Evolutionary conservation across 2,888 invertebrate species (phyloP).

Genomic region (Amphipyra tragopoginis): DNA sequence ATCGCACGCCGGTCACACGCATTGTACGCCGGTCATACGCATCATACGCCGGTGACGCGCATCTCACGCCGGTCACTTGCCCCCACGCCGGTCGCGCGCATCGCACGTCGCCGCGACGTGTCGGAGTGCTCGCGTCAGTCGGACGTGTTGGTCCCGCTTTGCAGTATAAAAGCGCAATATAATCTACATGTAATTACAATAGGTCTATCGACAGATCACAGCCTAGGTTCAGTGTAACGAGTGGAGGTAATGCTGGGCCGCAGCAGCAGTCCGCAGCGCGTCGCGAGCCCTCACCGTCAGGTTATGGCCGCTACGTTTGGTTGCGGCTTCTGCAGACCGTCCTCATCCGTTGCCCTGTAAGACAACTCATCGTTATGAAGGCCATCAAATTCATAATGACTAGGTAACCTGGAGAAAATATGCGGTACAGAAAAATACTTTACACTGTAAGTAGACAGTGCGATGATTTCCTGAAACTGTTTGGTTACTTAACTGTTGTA

Average conservation of each 20-base stretch:
- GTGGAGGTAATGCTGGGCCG: conserved; percentile 65
- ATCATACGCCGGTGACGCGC: too few species aligned
- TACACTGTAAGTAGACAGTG: too few species aligned
- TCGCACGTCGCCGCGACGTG: neutral
- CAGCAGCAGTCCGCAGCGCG: conserved; percentile 6
- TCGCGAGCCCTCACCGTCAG: conserved; percentile 69
- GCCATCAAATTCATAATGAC: too few species aligned
- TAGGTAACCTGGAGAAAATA: neutral
- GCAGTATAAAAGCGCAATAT: conserved; percentile 76
- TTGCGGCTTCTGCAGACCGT: conserved; percentile 76
- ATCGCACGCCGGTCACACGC: too few species aligned
- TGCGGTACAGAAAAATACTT: neutral
- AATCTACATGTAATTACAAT: conserved; percentile 66
- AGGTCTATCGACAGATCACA: conserved; percentile 87
- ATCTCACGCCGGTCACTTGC: too few species aligned
- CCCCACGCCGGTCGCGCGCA: too few species aligned
- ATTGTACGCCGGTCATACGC: too few species aligned
- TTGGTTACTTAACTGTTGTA: too few species aligned
- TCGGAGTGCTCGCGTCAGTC: conserved; percentile 5
- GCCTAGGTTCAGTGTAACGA: conserved; percentile 80
- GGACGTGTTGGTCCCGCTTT: conserved; percentile 76
- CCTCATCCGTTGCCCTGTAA: conserved; percentile 83
- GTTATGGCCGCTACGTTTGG: conserved; percentile 83
- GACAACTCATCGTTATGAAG: neutral
- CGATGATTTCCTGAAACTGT: too few species aligned